Evolutionary conservation across 2,888 invertebrate species (phyloP), one percentile per base, ranked within the genome.

Genomic region (Monopis laevigella): DNA sequence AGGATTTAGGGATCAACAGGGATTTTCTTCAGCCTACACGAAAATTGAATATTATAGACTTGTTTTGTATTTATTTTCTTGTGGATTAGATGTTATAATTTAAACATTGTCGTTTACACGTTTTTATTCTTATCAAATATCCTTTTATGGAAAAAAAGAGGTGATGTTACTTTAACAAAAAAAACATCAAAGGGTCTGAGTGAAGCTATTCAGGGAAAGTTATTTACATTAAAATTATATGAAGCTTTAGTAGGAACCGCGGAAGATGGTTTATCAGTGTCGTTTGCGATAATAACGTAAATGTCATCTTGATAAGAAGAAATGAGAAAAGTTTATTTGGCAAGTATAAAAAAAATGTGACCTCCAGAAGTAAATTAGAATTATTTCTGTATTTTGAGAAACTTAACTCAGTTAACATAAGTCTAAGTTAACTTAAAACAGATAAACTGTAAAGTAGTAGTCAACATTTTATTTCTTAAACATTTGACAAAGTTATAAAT

Each of bases 41-140:
- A 63, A 74, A 77, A 77, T 74, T 75, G 72, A 75, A 77, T 72
- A n/a, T n/a, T n/a, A 64, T 64, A 59, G 62, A 57, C 65, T 65
- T 68, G 65, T 42, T 56, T 59, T 55, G 54, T 58, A 32, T 32
- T 32, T 17, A 3, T 10, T 2, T 32, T n/a, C 17, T 16, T 17
- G n/a, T n/a, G n/a, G n/a, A n/a, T n/a, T n/a, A n/a, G n/a, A n/a
- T n/a, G n/a, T n/a, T n/a, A n/a, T n/a, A n/a, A n/a, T 21, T 21
- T 21, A 8, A 21, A 21, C 24, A 21, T 5, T 21, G 5, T 21
- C 8, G 24, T 21, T 7, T 7, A 21, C 8, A 21, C 6, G 24
- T 21, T 8, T 21, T 21, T 7, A 21, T 5, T 21, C 6, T 21
- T 21, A 5, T 21, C 24, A 21, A 21, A 21, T 21, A 8, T 7